Evolutionary conservation across 2,888 invertebrate species (phyloP).

Genomic region (Lasioglossum villosulum): DNA sequence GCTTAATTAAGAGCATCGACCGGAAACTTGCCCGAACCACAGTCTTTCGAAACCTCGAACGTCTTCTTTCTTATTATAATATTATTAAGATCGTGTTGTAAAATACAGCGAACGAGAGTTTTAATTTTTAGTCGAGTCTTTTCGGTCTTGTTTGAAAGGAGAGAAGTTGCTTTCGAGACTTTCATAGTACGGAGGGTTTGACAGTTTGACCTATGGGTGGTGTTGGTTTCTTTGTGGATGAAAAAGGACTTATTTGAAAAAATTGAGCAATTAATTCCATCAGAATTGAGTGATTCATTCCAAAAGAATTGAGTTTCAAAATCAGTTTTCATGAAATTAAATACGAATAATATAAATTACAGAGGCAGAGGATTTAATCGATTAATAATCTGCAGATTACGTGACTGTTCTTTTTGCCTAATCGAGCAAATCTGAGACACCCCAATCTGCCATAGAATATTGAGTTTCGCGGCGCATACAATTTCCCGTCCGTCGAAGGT

Average conservation of each 20-base stretch:
- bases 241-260: background rate
- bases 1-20: constrained; percentile 13
- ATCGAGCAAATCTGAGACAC: constrained; percentile 9
- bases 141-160: background rate
- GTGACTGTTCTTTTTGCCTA: background rate
- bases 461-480: background rate
- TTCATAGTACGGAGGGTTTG: background rate
- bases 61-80: background rate
- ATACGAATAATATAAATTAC: background rate
- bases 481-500: background rate
- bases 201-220: too few species aligned
- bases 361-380: background rate
- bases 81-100: background rate
- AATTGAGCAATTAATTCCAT: background rate
- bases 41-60: background rate
- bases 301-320: too few species aligned
- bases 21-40: background rate
- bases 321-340: background rate
- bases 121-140: background rate
- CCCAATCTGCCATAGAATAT: background rate
- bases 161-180: background rate
- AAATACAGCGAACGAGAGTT: background rate
- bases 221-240: background rate
- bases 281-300: background rate
- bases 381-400: background rate